phyloP scores from a whole-genome alignment of 2,113 vertebrate genomes.

The Thomomys bottae region DNA sequence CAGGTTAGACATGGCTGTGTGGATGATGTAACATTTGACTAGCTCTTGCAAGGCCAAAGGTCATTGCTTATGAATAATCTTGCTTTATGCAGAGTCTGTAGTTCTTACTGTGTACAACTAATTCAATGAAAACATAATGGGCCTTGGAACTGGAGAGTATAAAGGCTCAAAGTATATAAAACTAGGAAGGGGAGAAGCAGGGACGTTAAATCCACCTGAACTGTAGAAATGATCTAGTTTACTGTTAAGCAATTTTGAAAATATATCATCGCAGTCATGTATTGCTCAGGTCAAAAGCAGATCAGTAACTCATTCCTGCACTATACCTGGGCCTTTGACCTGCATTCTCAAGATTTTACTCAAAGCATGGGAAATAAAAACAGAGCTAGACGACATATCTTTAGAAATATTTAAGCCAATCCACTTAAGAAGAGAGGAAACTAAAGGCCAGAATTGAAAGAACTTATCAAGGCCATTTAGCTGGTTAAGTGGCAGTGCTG shows the following conservation, averaged over 20 bases:
- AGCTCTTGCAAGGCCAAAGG: neutral
- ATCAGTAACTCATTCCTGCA: neutral
- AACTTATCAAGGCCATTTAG: neutral
- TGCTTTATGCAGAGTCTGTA: neutral
- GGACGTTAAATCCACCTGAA: neutral
- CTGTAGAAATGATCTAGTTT: neutral
- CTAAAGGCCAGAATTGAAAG: neutral
- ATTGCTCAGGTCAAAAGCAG: neutral
- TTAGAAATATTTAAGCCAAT: neutral
- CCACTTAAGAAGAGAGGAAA: neutral
- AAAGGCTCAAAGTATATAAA: neutral
- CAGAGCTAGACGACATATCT: neutral
- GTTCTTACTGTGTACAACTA: neutral
- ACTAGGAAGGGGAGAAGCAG: neutral
- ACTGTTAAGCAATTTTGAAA: neutral
- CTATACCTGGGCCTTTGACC: neutral
- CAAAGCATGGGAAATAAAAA: neutral
- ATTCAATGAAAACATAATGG: neutral
- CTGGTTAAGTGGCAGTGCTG: neutral
- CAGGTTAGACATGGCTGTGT: neutral
- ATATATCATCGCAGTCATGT: neutral
- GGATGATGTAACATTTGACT: slow-evolving; percentile 6
- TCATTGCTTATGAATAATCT: slow-evolving; percentile 17
- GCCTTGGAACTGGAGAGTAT: neutral
- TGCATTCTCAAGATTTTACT: neutral